Conservation (phyloP, 2,888 invertebrate species). For the Herminia tarsipennalis region DNA sequence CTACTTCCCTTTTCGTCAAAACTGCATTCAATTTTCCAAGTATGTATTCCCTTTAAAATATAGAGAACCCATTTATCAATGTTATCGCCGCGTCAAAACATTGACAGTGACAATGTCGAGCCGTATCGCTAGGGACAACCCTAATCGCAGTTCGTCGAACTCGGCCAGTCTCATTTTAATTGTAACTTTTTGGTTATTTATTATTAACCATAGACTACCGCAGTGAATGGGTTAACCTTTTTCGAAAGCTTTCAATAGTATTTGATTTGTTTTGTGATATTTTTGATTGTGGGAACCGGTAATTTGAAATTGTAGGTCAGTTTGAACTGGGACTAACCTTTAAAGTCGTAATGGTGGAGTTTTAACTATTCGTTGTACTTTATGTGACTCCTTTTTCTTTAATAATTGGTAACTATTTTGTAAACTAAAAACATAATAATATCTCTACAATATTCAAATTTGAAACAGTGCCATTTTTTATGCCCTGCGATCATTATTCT, state of each 20-base stretch:
- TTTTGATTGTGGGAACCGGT: conserved; percentile 10
- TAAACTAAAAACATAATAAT: too few species aligned
- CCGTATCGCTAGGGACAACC: conserved; percentile 15
- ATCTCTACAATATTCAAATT: too few species aligned
- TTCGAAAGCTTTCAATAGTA: conserved; percentile 24
- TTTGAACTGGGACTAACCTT: background rate
- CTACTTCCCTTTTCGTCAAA: background rate
- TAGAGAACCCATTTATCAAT: conserved; percentile 3
- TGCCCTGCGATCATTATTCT: too few species aligned
- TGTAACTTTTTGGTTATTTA: conserved; percentile 44
- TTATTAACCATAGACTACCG: conserved; percentile 35
- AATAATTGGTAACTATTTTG: too few species aligned
- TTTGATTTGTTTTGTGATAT: conserved; percentile 15
- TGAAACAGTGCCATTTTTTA: too few species aligned
- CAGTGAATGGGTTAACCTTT: conserved; percentile 31
- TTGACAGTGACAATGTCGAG: conserved; percentile 2
- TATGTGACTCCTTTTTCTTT: too few species aligned
- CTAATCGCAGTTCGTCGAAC: conserved; percentile 33
- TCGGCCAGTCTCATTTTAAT: conserved; percentile 40
- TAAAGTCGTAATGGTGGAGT: background rate
- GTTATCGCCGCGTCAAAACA: conserved; percentile 7
- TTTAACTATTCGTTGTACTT: too few species aligned
- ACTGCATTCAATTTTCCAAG: conserved; percentile 1
- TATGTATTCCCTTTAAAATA: conserved; percentile 1
- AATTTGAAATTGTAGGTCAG: background rate